Evolutionary conservation across 1,140 invertebrate genomes (phyloP).

Genomic region (Notospermus geniculatus): DNA sequence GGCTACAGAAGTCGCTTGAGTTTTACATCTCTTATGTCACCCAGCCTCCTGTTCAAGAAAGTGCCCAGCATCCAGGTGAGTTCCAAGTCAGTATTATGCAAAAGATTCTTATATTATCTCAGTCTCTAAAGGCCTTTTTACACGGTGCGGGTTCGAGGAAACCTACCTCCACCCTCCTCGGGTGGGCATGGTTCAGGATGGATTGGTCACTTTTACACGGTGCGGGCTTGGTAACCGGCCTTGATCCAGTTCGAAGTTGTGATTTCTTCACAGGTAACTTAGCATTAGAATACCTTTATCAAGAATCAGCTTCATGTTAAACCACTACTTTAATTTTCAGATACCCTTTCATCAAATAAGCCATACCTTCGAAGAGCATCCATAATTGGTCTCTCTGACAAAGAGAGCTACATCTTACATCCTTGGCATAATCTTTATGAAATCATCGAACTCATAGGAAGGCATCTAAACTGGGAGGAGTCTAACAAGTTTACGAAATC

Average conservation of each 20-base stretch:
- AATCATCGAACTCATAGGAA: constrained; percentile 71
- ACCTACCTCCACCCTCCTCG: no score
- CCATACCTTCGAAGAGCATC: constrained; percentile 8
- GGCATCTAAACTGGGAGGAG: constrained; percentile 78
- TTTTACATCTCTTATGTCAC: constrained; percentile 59
- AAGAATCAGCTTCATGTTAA: constrained; percentile 1
- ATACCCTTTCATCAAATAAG: constrained; percentile 36
- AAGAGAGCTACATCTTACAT: constrained; percentile 61
- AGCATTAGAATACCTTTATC: no score
- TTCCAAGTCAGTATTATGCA: no score
- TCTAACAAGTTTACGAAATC: constrained; percentile 53
- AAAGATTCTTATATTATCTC: no score
- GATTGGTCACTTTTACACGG: no score
- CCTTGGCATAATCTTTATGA: constrained; percentile 79
- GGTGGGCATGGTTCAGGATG: no score
- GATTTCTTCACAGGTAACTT: no score
- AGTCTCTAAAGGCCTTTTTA: no score
- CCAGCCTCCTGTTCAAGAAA: constrained; percentile 24
- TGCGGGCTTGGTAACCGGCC: no score
- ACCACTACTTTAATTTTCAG: constrained; percentile 17
- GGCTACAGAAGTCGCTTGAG: constrained; percentile 64
- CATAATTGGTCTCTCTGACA: constrained; percentile 45
- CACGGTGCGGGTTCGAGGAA: no score
- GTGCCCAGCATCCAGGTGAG: constrained; percentile 16
- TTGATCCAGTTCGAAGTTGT: no score